phyloP scores from a whole-genome alignment of 2,113 vertebrate genomes.

The Thomomys bottae region DNA sequence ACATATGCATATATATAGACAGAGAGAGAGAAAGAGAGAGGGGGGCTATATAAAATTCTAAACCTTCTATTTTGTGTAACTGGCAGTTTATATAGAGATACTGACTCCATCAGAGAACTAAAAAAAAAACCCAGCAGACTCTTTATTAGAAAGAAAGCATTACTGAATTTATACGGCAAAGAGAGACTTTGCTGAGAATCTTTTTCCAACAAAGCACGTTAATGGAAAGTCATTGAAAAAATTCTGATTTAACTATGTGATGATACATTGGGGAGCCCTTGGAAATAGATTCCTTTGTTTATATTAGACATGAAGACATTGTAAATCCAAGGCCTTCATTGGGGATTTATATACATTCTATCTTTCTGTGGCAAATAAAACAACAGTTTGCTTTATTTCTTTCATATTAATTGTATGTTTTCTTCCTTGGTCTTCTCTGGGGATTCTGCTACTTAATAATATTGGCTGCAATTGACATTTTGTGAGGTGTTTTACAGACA shows the following conservation, averaged over 20 bases:
- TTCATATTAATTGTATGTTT: conserved; percentile 71
- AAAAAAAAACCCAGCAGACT: conserved; percentile 29
- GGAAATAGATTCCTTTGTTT: conserved; percentile 65
- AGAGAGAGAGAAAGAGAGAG: background rate
- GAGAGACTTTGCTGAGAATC: background rate
- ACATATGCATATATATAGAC: background rate
- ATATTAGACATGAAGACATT: conserved; percentile 60
- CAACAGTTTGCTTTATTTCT: conserved; percentile 58
- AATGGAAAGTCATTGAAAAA: conserved; percentile 66
- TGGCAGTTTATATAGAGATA: background rate
- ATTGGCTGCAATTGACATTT: conserved; percentile 63
- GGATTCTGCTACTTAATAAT: conserved; percentile 49
- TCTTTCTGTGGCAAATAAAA: conserved; percentile 54
- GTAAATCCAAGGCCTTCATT: conserved; percentile 41
- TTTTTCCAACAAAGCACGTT: conserved; percentile 54
- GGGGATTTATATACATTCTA: conserved; percentile 52
- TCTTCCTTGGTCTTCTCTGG: conserved; percentile 55
- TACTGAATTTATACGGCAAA: conserved; percentile 34
- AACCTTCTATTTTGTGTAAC: background rate
- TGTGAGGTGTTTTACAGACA: conserved; percentile 43
- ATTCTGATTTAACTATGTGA: conserved; percentile 46
- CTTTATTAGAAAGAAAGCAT: conserved; percentile 51
- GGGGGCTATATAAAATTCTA: no score
- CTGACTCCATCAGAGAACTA: background rate
- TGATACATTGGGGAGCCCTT: conserved; percentile 55